A percentile compares a stretch with the other conserved stretches of the same genome.
These are phyloP conservation scores for Isaurus tuberculatus DNA, from an alignment of 92 coral and sea anemone genomes.

Conservation along the genomic window DNA sequence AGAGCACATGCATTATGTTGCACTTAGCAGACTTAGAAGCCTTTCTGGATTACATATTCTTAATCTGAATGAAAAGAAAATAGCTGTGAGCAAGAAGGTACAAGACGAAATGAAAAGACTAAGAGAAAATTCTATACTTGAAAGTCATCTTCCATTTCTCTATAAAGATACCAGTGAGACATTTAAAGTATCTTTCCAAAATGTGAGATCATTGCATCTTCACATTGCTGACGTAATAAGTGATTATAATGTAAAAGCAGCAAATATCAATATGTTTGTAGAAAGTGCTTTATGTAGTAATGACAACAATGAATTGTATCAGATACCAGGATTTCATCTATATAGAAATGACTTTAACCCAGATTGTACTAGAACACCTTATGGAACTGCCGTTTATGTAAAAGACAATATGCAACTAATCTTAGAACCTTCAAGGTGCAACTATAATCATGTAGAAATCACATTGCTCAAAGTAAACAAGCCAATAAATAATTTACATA, in stretches of 20 bases:
- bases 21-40: constrained; percentile 71
- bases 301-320: constrained; percentile 47
- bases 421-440: constrained; percentile 44
- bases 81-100: constrained; percentile 67
- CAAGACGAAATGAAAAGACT: constrained; percentile 73
- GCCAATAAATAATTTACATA: constrained; percentile 53
- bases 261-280: constrained; percentile 11
- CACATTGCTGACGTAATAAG: constrained; percentile 60
- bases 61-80: constrained; percentile 71
- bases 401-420: constrained; percentile 17
- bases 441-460: constrained; percentile 64
- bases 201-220: constrained; percentile 60
- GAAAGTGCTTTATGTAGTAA: constrained; percentile 43
- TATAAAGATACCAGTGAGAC: constrained; percentile 18
- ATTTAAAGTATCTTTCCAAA: constrained; percentile 47
- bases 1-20: constrained; percentile 78
- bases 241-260: constrained; percentile 63
- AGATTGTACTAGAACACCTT: constrained; percentile 36
- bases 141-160: constrained; percentile 29
- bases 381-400: constrained; percentile 37
- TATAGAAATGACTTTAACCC: constrained; percentile 59
- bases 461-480: constrained; percentile 42
- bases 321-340: constrained; percentile 40
- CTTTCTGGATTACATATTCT: constrained; percentile 64
- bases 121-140: constrained; percentile 52